Conservation (phyloP, 2,888 invertebrate genomes). For the Hetaerina titia region DNA sequence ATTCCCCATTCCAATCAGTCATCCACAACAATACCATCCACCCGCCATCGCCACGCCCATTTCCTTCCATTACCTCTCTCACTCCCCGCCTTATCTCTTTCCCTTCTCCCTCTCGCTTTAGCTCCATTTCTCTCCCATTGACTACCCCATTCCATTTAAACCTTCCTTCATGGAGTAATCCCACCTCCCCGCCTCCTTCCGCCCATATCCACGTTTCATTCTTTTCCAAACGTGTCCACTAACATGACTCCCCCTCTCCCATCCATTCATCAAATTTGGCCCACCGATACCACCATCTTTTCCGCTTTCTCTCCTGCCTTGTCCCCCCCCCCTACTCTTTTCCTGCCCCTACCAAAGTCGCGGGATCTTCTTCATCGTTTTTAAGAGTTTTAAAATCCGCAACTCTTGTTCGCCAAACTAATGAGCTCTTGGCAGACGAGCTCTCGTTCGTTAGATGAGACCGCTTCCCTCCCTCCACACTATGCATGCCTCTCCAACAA, state of each 20-base stretch:
- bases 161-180: not conserved
- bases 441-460: not conserved
- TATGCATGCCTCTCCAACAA: not conserved
- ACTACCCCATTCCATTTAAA: not conserved
- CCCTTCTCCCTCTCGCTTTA: not conserved
- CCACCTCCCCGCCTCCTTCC: not conserved
- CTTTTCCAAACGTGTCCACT: not conserved
- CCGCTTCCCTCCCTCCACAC: not conserved
- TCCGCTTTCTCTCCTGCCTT: not conserved
- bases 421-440: not conserved
- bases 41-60: not conserved
- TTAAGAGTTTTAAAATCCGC: not conserved
- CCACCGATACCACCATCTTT: not conserved
- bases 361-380: too few relatives aligned
- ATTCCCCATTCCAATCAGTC: not conserved
- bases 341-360: too few relatives aligned
- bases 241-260: not conserved
- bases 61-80: not conserved
- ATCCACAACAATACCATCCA: constrained; percentile 22
- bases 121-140: not conserved
- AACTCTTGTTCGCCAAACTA: constrained; percentile 1
- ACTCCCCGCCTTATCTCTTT: not conserved
- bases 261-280: not conserved
- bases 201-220: not conserved
- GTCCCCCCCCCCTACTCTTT: not conserved